A percentile compares a stretch with the other conserved stretches of the same genome.
phyloP scores from a whole-genome alignment of 2,888 invertebrate species.

The Cerceris ruficornis region DNA sequence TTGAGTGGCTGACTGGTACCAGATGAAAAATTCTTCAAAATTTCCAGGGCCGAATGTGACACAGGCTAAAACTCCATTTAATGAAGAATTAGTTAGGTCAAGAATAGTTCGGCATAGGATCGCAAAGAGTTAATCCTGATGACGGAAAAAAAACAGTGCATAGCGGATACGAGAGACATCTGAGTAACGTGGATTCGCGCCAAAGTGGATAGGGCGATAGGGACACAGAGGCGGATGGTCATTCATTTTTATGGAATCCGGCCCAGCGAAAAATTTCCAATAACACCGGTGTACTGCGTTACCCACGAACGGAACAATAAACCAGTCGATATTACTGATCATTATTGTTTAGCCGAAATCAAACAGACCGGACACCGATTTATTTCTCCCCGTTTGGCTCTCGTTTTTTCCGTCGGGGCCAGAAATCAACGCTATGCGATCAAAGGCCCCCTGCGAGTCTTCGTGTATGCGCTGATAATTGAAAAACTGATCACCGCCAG shows the following conservation, averaged over 20 bases:
- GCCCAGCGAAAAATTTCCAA: constrained; percentile 47
- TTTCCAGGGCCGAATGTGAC: no score
- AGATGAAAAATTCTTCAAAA: no score
- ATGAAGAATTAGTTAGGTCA: no score
- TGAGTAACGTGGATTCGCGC: constrained; percentile 29
- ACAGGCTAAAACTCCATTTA: no score
- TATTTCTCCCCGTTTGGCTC: constrained; percentile 29
- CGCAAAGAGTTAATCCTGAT: constrained; percentile 41
- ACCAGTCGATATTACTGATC: constrained; percentile 64
- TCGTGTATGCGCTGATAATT: constrained; percentile 61
- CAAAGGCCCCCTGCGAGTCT: constrained; percentile 56
- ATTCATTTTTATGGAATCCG: constrained; percentile 52
- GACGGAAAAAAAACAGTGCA: constrained; percentile 30
- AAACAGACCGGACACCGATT: constrained; percentile 53
- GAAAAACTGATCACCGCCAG: constrained; percentile 64
- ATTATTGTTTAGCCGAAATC: constrained; percentile 65
- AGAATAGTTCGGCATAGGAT: neutral
- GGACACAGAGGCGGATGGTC: constrained; percentile 33
- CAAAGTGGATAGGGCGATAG: constrained; percentile 28
- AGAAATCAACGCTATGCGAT: constrained; percentile 57
- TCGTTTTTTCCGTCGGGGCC: constrained; percentile 14
- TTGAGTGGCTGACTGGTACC: no score
- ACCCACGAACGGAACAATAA: constrained; percentile 53
- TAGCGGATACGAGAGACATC: constrained; percentile 16
- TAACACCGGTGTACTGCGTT: constrained; percentile 36